Conservation (phyloP, 2,113 vertebrate species). For the Rostratula benghalensis region DNA sequence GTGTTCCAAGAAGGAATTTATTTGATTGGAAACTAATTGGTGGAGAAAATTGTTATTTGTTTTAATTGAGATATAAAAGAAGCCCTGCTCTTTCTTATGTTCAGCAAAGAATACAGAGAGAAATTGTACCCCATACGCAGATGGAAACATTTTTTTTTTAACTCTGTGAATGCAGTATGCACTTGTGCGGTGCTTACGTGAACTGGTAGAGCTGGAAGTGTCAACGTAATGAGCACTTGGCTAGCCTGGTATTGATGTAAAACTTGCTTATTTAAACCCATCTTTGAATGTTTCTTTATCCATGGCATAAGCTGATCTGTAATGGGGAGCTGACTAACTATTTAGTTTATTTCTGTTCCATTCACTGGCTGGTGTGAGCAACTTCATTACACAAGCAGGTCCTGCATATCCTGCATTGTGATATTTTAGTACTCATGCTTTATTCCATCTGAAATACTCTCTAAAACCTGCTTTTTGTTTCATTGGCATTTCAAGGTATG, state of each 20-base stretch:
- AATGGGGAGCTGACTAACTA: not conserved
- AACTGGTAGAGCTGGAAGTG: not conserved
- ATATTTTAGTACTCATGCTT: not conserved
- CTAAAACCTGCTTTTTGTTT: not conserved
- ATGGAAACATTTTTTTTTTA: not conserved
- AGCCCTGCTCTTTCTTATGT: not conserved
- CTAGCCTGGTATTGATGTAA: not conserved
- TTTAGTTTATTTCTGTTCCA: not conserved
- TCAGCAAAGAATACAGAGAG: not conserved
- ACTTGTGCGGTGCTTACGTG: not conserved
- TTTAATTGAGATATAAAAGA: not conserved
- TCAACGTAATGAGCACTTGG: not conserved
- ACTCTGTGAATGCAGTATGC: not conserved
- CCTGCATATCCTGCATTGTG: not conserved
- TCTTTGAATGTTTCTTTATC: not conserved
- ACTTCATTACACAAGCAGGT: not conserved
- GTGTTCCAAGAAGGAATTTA: not conserved
- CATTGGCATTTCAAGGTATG: not conserved
- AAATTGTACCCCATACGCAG: not conserved
- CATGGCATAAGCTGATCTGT: not conserved
- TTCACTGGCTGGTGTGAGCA: not conserved
- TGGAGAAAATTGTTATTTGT: not conserved
- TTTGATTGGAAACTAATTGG: not conserved
- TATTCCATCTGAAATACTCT: not conserved
- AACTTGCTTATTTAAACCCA: not conserved